These are phyloP conservation scores for Brachionichthys hirsutus DNA, from an alignment of 2,113 vertebrate genomes.

Conservation along the genomic window DNA sequence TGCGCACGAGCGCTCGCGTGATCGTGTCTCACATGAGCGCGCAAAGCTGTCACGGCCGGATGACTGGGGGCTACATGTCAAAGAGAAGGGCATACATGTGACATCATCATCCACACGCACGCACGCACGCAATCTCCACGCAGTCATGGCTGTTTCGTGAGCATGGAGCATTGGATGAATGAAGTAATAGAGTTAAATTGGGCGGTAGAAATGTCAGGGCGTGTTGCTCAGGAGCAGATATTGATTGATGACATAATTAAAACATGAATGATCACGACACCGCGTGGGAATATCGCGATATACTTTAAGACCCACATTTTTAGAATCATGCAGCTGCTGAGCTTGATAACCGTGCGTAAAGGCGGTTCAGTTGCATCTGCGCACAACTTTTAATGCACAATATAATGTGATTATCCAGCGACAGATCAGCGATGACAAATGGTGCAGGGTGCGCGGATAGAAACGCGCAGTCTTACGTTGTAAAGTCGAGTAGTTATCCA, in stretches of 20 bases:
- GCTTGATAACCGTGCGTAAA: too few relatives aligned
- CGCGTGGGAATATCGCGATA: too few relatives aligned
- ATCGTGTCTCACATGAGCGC: conserved; percentile 18
- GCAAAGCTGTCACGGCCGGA: conserved; percentile 32
- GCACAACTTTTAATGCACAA: too few relatives aligned
- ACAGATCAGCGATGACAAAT: conserved; percentile 8
- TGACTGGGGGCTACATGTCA: conserved; percentile 41
- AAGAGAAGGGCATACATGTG: conserved; percentile 35
- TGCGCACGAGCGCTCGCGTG: conserved; percentile 6
- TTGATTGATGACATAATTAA: too few relatives aligned
- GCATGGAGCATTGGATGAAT: conserved; percentile 36
- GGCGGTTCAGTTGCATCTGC: too few relatives aligned
- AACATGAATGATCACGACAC: too few relatives aligned
- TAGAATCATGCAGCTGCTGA: too few relatives aligned
- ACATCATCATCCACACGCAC: conserved; percentile 30
- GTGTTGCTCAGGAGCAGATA: too few relatives aligned
- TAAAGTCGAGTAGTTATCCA: conserved; percentile 75
- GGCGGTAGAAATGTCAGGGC: too few relatives aligned
- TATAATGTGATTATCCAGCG: too few relatives aligned
- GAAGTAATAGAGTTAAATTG: not conserved
- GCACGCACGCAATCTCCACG: conserved; percentile 23
- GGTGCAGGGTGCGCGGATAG: conserved; percentile 53
- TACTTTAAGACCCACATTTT: too few relatives aligned
- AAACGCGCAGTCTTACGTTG: conserved; percentile 64
- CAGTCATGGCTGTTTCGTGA: conserved; percentile 60